phyloP scores from a whole-genome alignment of 2,888 invertebrate species.

The Amphimallon solstitiale region DNA sequence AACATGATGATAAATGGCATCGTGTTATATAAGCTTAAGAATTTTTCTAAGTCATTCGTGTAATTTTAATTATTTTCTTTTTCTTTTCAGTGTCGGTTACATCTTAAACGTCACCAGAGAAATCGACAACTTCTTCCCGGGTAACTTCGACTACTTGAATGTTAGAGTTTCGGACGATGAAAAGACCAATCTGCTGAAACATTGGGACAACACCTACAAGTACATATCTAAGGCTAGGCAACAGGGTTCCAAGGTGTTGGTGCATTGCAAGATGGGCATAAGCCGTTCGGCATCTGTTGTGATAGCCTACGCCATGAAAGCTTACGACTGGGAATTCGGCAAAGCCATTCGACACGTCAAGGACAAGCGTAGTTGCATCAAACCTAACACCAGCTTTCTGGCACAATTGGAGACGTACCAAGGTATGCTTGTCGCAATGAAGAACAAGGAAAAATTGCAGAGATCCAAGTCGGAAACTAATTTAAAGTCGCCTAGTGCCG shows the following conservation, averaged over 20 bases:
- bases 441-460: slow-evolving; percentile 91
- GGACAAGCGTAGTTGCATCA: slow-evolving; percentile 90
- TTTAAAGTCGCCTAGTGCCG: slow-evolving; percentile 76
- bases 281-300: slow-evolving; percentile 98
- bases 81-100: slow-evolving; percentile 83
- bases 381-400: slow-evolving; percentile 95
- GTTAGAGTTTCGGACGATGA: slow-evolving; percentile 97
- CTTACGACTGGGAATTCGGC: slow-evolving; percentile 91
- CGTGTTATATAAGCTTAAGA: background rate
- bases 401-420: slow-evolving; percentile 95
- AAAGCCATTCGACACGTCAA: slow-evolving; percentile 91
- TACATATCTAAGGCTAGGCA: slow-evolving; percentile 94
- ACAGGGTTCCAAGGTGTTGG: slow-evolving; percentile 92
- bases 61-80: slow-evolving; percentile 16
- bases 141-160: slow-evolving; percentile 95
- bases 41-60: background rate
- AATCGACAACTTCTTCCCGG: slow-evolving; percentile 99
- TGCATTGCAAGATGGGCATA: slow-evolving; percentile 99
- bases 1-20: no score
- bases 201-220: slow-evolving; percentile 98
- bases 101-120: slow-evolving; percentile 98
- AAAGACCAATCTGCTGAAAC: slow-evolving; percentile 93
- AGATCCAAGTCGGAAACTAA: slow-evolving; percentile 94
- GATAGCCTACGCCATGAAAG: slow-evolving; percentile 98
- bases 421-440: slow-evolving; percentile 94